Conservation (phyloP, 2,888 invertebrate species). For the Rosalia funebris region DNA sequence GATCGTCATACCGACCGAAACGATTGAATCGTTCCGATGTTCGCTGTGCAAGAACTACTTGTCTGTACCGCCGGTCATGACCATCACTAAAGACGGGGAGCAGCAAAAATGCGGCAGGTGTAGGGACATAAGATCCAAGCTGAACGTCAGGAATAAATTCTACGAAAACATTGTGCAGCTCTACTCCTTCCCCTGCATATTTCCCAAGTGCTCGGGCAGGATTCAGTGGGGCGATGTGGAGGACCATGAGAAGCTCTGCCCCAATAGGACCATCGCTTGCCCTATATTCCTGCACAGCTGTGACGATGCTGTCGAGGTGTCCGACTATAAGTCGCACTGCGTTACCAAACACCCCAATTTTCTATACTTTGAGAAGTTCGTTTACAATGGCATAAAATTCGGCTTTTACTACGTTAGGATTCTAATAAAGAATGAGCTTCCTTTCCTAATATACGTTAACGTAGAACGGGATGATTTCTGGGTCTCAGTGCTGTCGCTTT, state of each 20-base stretch:
- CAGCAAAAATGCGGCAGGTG: slow-evolving; percentile 1
- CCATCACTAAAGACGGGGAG: background rate
- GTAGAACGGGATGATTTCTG: background rate
- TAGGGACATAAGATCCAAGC: background rate
- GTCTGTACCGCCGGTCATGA: background rate
- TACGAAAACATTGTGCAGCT: background rate
- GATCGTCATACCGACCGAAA: background rate
- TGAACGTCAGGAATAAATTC: background rate
- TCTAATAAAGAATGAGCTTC: background rate
- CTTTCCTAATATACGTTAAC: background rate
- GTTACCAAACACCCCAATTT: background rate
- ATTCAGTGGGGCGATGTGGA: background rate
- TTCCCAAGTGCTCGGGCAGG: background rate
- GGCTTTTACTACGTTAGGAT: background rate
- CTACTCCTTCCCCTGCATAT: slow-evolving; percentile 1
- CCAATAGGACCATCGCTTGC: background rate
- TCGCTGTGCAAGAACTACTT: background rate
- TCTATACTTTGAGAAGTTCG: background rate
- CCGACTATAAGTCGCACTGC: background rate
- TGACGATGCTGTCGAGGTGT: background rate
- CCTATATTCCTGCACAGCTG: background rate
- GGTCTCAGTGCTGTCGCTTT: background rate
- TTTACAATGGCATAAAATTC: background rate
- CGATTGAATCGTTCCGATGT: background rate
- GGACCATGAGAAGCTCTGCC: background rate